Conservation (phyloP, 2,113 vertebrate species). For the Nannospalax galili region DNA sequence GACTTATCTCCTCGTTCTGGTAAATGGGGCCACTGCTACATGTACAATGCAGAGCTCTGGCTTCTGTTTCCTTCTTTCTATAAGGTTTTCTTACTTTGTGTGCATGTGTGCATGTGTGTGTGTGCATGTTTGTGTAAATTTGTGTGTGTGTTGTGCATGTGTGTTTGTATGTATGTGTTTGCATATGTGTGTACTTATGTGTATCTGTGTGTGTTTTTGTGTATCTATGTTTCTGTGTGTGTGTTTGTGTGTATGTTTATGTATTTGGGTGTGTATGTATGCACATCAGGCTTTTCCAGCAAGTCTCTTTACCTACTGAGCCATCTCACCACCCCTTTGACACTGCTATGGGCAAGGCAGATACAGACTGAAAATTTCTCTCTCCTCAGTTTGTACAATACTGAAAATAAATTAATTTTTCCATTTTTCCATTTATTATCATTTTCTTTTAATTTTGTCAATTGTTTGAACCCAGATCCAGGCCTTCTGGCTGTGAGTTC, state of each 20-base stretch:
- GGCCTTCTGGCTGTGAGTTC: neutral
- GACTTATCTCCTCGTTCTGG: neutral
- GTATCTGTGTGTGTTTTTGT: no score
- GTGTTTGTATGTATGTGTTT: no score
- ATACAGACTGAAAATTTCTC: no score
- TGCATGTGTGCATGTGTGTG: no score
- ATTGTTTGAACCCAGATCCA: neutral
- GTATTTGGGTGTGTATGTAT: no score
- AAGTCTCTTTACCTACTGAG: neutral
- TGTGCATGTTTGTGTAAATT: no score
- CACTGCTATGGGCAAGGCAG: neutral
- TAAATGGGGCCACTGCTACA: neutral
- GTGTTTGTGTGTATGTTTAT: no score
- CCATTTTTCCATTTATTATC: neutral
- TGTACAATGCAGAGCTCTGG: neutral
- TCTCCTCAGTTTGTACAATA: neutral
- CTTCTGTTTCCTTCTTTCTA: neutral
- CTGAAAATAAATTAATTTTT: neutral
- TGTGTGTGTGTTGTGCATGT: no score
- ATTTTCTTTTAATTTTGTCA: neutral
- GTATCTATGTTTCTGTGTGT: no score
- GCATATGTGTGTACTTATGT: no score
- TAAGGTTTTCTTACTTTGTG: neutral
- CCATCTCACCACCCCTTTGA: neutral
- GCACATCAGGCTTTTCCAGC: no score